These are phyloP conservation scores for Indicator maculatus DNA, from an alignment of 2,113 vertebrate species.

Conservation along the genomic window DNA sequence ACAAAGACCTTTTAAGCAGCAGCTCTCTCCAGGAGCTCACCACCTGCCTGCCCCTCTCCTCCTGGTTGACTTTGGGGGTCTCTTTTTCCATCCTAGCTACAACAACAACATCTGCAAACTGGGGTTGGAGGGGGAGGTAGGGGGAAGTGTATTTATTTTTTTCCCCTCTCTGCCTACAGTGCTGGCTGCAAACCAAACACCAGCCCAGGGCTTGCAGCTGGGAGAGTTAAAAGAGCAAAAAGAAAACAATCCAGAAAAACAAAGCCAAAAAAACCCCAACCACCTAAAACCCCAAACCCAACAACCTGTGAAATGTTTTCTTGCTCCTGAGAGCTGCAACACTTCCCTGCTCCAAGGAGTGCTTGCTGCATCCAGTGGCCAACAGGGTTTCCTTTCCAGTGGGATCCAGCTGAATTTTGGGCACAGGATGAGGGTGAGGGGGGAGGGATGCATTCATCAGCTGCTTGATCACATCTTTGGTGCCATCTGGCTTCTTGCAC, in stretches of 20 bases:
- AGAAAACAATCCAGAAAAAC: not conserved
- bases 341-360: not conserved
- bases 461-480: not conserved
- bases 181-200: conserved; percentile 22
- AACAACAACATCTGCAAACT: conserved; percentile 62
- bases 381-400: not conserved
- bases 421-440: not conserved
- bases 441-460: not conserved
- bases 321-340: conserved; percentile 34
- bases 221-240: not conserved
- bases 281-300: not conserved
- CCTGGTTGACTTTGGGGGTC: not conserved
- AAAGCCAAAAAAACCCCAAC: too few species aligned
- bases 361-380: not conserved
- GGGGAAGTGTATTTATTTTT: too few species aligned
- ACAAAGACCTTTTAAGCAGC: conserved; percentile 38
- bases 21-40: conserved; percentile 30
- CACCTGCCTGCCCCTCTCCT: conserved; percentile 64
- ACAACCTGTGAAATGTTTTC: conserved; percentile 65
- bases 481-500: not conserved
- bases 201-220: conserved; percentile 56
- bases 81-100: conserved; percentile 43
- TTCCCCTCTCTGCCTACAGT: not conserved
- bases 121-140: not conserved
- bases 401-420: not conserved